phyloP scores from a whole-genome alignment of 2,113 vertebrate species.

The Procavia capensis region DNA sequence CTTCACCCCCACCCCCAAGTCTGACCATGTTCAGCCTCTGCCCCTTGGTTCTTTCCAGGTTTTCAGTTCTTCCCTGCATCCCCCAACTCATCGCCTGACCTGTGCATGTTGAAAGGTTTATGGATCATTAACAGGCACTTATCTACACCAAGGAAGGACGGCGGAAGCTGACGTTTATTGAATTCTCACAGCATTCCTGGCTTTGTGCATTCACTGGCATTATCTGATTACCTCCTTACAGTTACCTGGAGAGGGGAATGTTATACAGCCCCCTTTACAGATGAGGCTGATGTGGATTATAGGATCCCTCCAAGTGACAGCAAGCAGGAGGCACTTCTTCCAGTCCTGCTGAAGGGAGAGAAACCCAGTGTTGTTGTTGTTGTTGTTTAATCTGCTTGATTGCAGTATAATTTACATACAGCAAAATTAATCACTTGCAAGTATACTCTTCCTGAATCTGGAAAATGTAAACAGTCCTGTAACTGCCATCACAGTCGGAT shows the following conservation, averaged over 20 bases:
- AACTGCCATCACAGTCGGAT: too few relatives aligned
- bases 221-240: neutral
- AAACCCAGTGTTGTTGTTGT: neutral
- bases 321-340: neutral
- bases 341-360: neutral
- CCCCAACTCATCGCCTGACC: neutral
- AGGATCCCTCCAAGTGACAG: neutral
- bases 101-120: neutral
- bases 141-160: neutral
- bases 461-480: neutral
- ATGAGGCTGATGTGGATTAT: neutral
- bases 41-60: neutral
- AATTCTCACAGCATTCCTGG: fast-evolving
- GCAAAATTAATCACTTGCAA: neutral
- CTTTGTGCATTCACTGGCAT: fast-evolving
- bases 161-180: neutral
- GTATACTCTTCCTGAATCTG: neutral
- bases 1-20: neutral
- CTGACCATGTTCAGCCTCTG: neutral
- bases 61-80: neutral
- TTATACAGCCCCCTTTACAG: neutral
- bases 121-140: neutral
- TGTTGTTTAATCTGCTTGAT: neutral
- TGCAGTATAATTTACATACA: neutral
- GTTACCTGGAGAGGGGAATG: neutral